These are phyloP conservation scores for Bruchidius siliquastri DNA, from an alignment of 2,888 invertebrate species.

Conservation along the genomic window DNA sequence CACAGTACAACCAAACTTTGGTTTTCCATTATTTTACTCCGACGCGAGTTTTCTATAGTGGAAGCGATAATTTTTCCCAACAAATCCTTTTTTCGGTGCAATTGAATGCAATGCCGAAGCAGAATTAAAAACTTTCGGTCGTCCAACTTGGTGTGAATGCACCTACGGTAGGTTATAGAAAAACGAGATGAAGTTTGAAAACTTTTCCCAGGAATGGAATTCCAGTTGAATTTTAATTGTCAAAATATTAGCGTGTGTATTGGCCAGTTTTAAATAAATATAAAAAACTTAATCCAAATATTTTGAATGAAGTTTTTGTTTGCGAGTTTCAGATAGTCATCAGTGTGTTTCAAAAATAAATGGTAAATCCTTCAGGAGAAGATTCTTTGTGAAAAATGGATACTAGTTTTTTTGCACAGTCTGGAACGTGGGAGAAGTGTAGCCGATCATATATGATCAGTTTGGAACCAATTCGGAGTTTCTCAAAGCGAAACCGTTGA, in stretches of 20 bases:
- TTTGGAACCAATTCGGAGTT: no score
- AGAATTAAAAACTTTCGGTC: constrained; percentile 3
- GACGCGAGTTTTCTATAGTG: not conserved
- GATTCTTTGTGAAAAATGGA: no score
- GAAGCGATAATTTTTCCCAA: not conserved
- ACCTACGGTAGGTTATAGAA: not conserved
- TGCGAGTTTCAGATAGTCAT: no score
- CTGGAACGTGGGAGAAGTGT: no score
- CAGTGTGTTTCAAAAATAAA: no score
- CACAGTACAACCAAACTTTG: no score
- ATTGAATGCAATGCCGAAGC: constrained; percentile 8
- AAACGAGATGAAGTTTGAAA: not conserved
- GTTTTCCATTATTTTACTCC: not conserved
- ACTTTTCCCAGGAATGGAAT: not conserved
- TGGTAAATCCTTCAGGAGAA: no score
- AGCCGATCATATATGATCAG: no score
- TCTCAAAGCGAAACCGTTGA: no score
- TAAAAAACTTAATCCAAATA: not conserved
- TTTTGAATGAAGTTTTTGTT: no score
- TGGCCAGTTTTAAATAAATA: not conserved
- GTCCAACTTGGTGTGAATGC: not conserved
- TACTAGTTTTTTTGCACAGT: no score
- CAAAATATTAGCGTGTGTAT: not conserved
- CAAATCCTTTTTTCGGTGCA: constrained; percentile 7
- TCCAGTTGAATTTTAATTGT: not conserved